A percentile compares a stretch with the other conserved stretches of the same genome.
These are phyloP conservation scores for Allobates femoralis DNA, from an alignment of 2,797 vertebrate genomes.

Conservation along the genomic window DNA sequence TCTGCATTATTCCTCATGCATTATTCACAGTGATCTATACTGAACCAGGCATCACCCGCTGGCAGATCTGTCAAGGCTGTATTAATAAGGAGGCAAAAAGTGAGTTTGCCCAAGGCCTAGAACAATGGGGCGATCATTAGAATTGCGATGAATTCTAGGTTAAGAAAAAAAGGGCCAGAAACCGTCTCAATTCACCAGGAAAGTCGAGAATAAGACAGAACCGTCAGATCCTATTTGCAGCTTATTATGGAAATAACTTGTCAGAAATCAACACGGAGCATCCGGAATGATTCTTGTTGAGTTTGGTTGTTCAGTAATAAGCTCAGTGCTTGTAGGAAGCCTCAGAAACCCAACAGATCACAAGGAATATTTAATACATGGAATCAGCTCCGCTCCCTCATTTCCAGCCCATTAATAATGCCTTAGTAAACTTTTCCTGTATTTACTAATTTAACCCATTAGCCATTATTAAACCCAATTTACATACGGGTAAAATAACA, in stretches of 20 bases:
- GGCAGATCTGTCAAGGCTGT: neutral
- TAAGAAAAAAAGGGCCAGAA: neutral
- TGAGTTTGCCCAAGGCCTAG: neutral
- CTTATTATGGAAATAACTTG: neutral
- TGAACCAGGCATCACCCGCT: neutral
- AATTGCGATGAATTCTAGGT: neutral
- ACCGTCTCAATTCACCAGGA: neutral
- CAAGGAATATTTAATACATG: neutral
- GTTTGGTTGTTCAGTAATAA: neutral
- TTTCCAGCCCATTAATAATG: neutral
- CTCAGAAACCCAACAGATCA: neutral
- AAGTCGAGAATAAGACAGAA: neutral
- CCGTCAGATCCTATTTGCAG: neutral
- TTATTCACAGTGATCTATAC: constrained; percentile 1
- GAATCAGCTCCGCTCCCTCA: neutral
- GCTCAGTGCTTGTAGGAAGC: too few relatives aligned
- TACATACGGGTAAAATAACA: too few relatives aligned
- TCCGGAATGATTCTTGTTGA: neutral
- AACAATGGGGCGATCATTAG: neutral
- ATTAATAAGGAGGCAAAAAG: neutral
- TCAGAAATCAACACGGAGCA: neutral
- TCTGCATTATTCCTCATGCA: neutral
- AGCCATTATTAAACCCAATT: too few relatives aligned
- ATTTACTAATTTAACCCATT: too few relatives aligned
- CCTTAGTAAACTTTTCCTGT: too few relatives aligned